These are phyloP conservation scores for Eupithecia insigniata DNA, from an alignment of 2,888 invertebrate genomes.

Conservation along the genomic window DNA sequence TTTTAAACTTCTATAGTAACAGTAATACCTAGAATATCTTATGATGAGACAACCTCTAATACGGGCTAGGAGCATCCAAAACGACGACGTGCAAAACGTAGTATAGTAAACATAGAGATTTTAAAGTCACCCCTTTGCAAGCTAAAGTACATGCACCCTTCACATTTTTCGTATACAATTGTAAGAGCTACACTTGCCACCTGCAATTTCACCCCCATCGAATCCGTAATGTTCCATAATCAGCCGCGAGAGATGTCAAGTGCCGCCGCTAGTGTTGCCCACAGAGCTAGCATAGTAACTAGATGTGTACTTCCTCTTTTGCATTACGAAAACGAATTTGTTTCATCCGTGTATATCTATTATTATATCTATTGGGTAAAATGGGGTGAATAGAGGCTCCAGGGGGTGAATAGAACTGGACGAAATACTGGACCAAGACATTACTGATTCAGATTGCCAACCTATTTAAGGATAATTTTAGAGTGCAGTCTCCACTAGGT, in stretches of 20 bases:
- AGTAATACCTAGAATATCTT: neutral
- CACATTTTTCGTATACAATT: slow-evolving; percentile 9
- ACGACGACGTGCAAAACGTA: neutral
- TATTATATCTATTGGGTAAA: no score
- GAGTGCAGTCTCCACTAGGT: no score
- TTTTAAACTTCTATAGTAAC: no score
- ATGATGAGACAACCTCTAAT: neutral
- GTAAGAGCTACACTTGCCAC: slow-evolving; percentile 28
- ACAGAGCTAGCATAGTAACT: slow-evolving; percentile 10
- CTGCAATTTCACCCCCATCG: slow-evolving; percentile 31
- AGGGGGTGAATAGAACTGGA: no score
- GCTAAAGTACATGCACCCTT: slow-evolving; percentile 2
- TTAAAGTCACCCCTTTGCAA: slow-evolving; percentile 1
- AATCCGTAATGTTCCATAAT: slow-evolving; percentile 45
- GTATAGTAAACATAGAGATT: neutral
- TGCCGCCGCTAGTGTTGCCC: slow-evolving; percentile 49
- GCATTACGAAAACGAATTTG: no score
- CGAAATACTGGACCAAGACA: no score
- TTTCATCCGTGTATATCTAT: no score
- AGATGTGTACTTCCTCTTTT: neutral
- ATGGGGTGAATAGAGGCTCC: no score
- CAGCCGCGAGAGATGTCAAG: slow-evolving; percentile 54
- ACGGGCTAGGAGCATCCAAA: neutral
- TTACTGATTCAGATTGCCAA: no score
- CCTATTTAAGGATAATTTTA: no score